Evolutionary conservation across 1,140 invertebrate genomes (phyloP).

Genomic region (Lysiphlebus fabarum): DNA sequence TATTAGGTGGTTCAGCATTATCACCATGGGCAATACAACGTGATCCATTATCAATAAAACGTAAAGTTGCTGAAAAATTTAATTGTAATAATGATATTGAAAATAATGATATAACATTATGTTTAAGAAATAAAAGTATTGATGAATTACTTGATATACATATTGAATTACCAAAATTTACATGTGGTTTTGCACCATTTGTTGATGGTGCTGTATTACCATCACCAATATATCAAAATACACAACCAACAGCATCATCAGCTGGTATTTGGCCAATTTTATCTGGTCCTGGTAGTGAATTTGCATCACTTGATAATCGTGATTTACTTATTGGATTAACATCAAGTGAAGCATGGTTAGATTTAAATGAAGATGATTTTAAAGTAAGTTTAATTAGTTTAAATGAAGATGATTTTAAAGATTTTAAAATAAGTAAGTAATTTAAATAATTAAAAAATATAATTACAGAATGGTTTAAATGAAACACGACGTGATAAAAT

Average conservation of each 20-base stretch:
- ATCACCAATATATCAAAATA: constrained; percentile 34
- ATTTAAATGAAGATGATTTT: constrained; percentile 48
- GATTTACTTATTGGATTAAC: constrained; percentile 76
- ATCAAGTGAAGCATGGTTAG: constrained; percentile 55
- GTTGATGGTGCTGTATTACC: constrained; percentile 78
- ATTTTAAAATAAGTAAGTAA: too few species aligned
- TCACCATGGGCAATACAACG: constrained; percentile 91
- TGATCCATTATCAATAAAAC: constrained; percentile 78
- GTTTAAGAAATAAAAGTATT: constrained; percentile 71
- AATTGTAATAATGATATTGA: constrained; percentile 74
- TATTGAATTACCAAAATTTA: constrained; percentile 75
- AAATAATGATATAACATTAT: constrained; percentile 78
- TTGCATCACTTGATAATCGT: constrained; percentile 79
- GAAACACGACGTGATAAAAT: constrained; percentile 80
- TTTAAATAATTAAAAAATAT: background rate
- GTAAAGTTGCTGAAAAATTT: constrained; percentile 74
- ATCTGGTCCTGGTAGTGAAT: constrained; percentile 63
- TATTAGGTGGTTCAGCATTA: constrained; percentile 91
- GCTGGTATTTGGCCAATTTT: constrained; percentile 50
- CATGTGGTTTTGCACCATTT: constrained; percentile 85
- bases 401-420: too few species aligned
- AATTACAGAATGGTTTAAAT: constrained; percentile 74
- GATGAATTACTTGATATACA: constrained; percentile 69
- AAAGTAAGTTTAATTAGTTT: too few species aligned
- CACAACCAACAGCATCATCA: constrained; percentile 49